Evolutionary conservation across 2,113 vertebrate genomes (phyloP), one percentile per base, ranked within the genome.

Genomic region (Saccopteryx leptura): DNA sequence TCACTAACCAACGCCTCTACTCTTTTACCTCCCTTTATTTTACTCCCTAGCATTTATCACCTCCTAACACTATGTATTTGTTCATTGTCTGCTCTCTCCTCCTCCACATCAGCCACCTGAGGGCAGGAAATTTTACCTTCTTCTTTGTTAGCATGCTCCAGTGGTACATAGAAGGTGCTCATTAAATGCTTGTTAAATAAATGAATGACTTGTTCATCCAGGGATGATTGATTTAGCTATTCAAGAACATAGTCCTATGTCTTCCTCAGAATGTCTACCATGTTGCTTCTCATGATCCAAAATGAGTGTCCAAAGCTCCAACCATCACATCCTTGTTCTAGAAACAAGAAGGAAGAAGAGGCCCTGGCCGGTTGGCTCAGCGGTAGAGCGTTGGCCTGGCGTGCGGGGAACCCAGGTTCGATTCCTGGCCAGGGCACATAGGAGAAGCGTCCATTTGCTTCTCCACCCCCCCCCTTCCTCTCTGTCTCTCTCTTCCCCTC

Each of bases 101-200:
- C 48, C 81, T 74, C 91, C 91, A 96, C 79, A 96, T 86, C 88
- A 54, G 28, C 33, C 85, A 28, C 7, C 72, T 5, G 5, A 66
- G 18, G 28, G 52, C 66, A 31, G 60, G 33, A 86, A 23, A 81
- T 66, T 87, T 74, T 80, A 23, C n/a, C 48, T 46, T 24, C 54
- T 86, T 50, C 54, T 86, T 50, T 52, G n/a, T 54, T 65, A 21
- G 14, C 21, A 9, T 21, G 21, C 48, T 86, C 65, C 74, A 21
- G 39, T 11, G 24, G 56, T 71, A 66, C 19, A 66, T 17, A 28
- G 50, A 58, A 85, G 24, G 52, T 69, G 23, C 39, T 80, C 58
- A 5, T 54, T 80, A 33, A 72, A 89, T 23, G 66, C 33, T 75
- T 61, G 50, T 54, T 89, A 80, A 75, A 58, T 74, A 54, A 72